Evolutionary conservation across 2,888 invertebrate species (phyloP).

Genomic region (Philopedon plagiatum): DNA sequence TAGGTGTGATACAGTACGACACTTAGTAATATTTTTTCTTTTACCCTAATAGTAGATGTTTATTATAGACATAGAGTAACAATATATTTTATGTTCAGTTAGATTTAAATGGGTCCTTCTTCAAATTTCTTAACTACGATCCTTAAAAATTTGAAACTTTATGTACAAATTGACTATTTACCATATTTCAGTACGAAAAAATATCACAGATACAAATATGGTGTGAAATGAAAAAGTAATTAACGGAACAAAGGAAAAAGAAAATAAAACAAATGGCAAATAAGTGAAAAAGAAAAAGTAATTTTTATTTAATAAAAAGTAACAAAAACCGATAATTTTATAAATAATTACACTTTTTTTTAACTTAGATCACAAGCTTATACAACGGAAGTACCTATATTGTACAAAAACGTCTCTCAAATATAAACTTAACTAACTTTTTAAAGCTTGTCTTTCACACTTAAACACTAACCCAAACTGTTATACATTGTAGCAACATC

Average conservation of each 20-base stretch:
- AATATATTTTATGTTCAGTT: slow-evolving; percentile 51
- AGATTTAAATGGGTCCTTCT: slow-evolving; percentile 48
- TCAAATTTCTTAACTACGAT: slow-evolving; percentile 51
- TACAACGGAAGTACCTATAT: slow-evolving; percentile 39
- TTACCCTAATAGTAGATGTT: slow-evolving; percentile 48
- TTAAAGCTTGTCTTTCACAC: slow-evolving; percentile 49
- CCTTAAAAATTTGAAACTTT: slow-evolving; percentile 54
- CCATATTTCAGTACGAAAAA: slow-evolving; percentile 66
- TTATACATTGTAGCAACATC: slow-evolving; percentile 27
- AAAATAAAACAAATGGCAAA: slow-evolving; percentile 59
- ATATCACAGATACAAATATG: slow-evolving; percentile 66
- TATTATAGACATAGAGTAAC: slow-evolving; percentile 51
- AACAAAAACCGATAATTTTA: slow-evolving; percentile 65
- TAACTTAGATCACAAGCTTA: slow-evolving; percentile 57
- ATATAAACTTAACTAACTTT: slow-evolving; percentile 50
- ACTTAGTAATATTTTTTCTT: slow-evolving; percentile 50
- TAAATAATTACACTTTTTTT: slow-evolving; percentile 63
- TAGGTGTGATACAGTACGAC: slow-evolving; percentile 50
- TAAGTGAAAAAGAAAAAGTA: slow-evolving; percentile 63
- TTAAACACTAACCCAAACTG: slow-evolving; percentile 44
- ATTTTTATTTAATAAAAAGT: slow-evolving; percentile 63
- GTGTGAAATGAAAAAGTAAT: slow-evolving; percentile 47
- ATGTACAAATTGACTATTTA: slow-evolving; percentile 67
- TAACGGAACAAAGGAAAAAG: slow-evolving; percentile 52
- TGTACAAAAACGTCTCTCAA: slow-evolving; percentile 44